phyloP scores from a whole-genome alignment of 2,888 invertebrate species.

The Phyllotreta striolata region DNA sequence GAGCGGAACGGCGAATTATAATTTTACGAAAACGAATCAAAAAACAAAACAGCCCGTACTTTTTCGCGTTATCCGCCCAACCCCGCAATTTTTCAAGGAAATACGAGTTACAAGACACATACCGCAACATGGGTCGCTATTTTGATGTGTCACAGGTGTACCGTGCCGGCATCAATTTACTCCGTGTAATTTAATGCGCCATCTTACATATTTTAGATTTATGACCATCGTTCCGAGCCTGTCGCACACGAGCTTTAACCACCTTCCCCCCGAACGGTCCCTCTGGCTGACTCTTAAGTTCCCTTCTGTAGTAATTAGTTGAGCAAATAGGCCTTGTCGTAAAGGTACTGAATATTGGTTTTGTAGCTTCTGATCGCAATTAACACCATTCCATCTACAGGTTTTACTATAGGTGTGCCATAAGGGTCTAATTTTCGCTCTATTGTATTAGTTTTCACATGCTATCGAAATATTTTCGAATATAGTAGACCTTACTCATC shows the following conservation, averaged over 20 bases:
- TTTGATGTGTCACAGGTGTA: constrained; percentile 44
- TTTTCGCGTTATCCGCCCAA: too few species aligned
- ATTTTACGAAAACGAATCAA: too few species aligned
- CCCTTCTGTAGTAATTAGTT: constrained; percentile 22
- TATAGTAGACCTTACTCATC: too few species aligned
- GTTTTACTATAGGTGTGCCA: too few species aligned
- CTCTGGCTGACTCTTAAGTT: constrained; percentile 19
- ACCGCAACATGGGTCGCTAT: constrained; percentile 30
- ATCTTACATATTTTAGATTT: constrained; percentile 56
- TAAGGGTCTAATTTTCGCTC: too few species aligned
- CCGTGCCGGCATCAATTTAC: constrained; percentile 51
- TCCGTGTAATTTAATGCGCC: constrained; percentile 53
- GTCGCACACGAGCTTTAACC: constrained; percentile 36
- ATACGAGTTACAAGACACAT: constrained; percentile 1
- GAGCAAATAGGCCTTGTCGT: constrained; percentile 21
- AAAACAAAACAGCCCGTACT: too few species aligned
- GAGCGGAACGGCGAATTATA: too few species aligned
- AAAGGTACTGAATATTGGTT: neutral
- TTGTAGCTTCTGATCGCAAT: too few species aligned
- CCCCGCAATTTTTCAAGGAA: too few species aligned
- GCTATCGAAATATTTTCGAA: too few species aligned
- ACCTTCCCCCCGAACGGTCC: constrained; percentile 28
- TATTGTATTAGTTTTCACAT: too few species aligned
- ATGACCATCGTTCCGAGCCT: constrained; percentile 45
- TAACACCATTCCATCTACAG: too few species aligned